Base-by-base conservation (phyloP, 1,140 invertebrate species). In the Idris sp. region DNA sequence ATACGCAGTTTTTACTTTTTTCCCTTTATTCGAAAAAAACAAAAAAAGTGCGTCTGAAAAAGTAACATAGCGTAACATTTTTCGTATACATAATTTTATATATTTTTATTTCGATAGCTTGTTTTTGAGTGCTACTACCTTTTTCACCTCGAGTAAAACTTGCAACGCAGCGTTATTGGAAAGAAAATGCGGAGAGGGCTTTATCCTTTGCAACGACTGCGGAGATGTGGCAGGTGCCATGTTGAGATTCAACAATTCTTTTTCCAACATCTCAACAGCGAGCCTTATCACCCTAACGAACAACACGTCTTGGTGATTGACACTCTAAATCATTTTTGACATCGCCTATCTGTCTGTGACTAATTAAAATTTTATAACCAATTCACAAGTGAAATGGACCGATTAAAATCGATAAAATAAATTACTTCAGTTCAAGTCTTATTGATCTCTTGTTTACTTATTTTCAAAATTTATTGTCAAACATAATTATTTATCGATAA, bases 181-280 rank as follows among this genome's bases (percentile, higher is more conserved):
- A 49, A 56, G 43, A 65, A 65, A 74, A 74, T 65, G 46, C 61
- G 43, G 15, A 6, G 31, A 62, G 33, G 30, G 41, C 40, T 75
- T 75, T 69, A 75, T 58, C 56, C 58, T 44, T 51, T 26, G 48
- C 48, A 74, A 65, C 61, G 71, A 74, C 48, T 71, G 53, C 46
- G 15, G 46, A 35, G 28, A 68, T 43, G 41, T 74, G 61, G 71
- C 48, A 67, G 71, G 30, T 59, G 54, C 49, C 48, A 53, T 30
- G 46, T 48, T 48, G 48, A 54, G 54, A 74, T 48, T 54, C 41
- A 40, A 51, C 56, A 68, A 61, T 62, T 68, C 48, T 49, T 58
- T 40, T 38, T 13, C 26, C 22, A 6, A n/a, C 53, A 31, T 51
- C 51, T 61, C n/a, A n/a, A n/a, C 43, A 49, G 33, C 38, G 56